Percentiles rank a stretch among this genome's conserved stretches.
These are phyloP conservation scores for Ia io DNA, from an alignment of 2,113 vertebrate genomes.

Conservation along the genomic window DNA sequence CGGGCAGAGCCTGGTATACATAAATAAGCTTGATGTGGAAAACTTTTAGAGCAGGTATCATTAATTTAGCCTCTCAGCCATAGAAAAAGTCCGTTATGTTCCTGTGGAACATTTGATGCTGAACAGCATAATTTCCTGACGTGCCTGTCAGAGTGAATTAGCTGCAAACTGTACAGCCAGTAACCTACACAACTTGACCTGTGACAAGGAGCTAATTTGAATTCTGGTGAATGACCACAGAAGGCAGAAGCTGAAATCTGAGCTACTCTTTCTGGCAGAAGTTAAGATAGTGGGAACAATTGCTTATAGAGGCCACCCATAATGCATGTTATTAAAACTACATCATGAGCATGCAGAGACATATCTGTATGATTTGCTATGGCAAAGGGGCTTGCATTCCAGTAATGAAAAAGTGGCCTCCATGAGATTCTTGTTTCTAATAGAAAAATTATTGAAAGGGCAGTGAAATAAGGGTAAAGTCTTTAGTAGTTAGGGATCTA, in stretches of 20 bases:
- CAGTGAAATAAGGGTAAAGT: background rate
- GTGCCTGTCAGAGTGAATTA: background rate
- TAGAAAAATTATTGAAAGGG: background rate
- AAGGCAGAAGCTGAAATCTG: background rate
- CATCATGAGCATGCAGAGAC: background rate
- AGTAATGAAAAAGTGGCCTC: background rate
- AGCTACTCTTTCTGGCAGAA: background rate
- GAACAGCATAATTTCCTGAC: constrained; percentile 18
- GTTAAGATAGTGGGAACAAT: background rate
- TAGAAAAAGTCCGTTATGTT: background rate
- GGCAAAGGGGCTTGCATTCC: background rate
- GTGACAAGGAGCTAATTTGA: background rate
- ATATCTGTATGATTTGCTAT: background rate
- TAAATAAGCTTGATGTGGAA: background rate
- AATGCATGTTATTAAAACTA: background rate
- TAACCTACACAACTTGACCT: background rate
- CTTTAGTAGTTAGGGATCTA: background rate
- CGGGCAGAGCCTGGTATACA: background rate
- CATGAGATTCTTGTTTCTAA: background rate
- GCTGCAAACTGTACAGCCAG: background rate
- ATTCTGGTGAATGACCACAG: background rate
- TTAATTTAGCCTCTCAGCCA: constrained; percentile 16
- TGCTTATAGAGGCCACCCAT: background rate
- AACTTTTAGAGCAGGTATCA: background rate
- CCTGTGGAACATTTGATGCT: constrained; percentile 10